These are phyloP conservation scores for Myoxocephalus aenaeus DNA, from an alignment of 2,797 vertebrate genomes.

Conservation along the genomic window DNA sequence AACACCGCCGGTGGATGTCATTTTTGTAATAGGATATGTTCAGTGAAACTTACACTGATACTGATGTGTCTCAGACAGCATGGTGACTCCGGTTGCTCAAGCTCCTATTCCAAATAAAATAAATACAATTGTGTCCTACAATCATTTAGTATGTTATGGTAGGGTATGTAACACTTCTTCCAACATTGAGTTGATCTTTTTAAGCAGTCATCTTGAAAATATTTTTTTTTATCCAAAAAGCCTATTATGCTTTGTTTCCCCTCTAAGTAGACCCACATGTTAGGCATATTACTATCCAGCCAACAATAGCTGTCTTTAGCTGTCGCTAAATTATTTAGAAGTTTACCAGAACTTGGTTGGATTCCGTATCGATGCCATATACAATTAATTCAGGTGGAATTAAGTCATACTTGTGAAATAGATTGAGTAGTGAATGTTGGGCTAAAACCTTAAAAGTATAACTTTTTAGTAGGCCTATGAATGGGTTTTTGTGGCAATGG, in stretches of 20 bases:
- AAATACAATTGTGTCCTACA: background rate
- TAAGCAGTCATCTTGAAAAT: background rate
- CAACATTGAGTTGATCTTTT: background rate
- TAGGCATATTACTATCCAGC: background rate
- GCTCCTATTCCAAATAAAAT: background rate
- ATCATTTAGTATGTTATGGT: background rate
- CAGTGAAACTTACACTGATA: slow-evolving; percentile 71
- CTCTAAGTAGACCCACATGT: background rate
- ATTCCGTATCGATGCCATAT: background rate
- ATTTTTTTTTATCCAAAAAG: background rate
- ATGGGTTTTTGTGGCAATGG: background rate
- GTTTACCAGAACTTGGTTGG: background rate
- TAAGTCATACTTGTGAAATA: background rate
- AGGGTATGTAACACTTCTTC: background rate
- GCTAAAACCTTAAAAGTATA: background rate
- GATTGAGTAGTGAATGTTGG: background rate
- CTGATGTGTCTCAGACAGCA: slow-evolving; percentile 37
- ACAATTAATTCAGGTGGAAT: background rate
- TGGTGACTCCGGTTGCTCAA: slow-evolving; percentile 6
- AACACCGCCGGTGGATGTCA: slow-evolving; percentile 45
- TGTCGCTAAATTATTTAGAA: slow-evolving; percentile 15
- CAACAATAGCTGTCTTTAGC: background rate
- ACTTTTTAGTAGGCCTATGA: background rate
- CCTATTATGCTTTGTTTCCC: background rate
- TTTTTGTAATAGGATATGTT: slow-evolving; percentile 70